Evolutionary conservation across 1,140 invertebrate species (phyloP).

Genomic region (Streblospio benedicti): DNA sequence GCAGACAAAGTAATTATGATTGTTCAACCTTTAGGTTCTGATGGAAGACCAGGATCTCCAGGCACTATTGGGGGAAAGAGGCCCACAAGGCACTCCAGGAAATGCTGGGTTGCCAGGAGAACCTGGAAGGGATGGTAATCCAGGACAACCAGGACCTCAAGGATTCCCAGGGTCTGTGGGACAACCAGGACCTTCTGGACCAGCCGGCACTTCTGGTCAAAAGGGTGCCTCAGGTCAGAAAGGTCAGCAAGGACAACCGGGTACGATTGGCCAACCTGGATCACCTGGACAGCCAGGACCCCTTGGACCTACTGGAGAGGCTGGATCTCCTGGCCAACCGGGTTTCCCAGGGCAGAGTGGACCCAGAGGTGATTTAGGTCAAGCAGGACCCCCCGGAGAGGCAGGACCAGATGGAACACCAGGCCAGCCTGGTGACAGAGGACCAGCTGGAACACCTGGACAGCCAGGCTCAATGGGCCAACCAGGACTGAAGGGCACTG

Average conservation of each 20-base stretch:
- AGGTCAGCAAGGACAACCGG: slow-evolving; percentile 2
- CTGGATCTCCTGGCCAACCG: background rate
- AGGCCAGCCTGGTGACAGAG: background rate
- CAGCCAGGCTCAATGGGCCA: background rate
- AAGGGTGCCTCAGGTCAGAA: background rate
- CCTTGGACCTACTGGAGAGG: background rate
- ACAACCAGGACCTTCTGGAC: slow-evolving; percentile 5
- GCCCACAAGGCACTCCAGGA: background rate
- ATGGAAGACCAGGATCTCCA: too few relatives aligned
- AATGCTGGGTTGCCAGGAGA: slow-evolving; percentile 1
- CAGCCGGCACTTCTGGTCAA: background rate
- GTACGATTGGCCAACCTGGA: slow-evolving; percentile 6
- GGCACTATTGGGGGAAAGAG: too few relatives aligned
- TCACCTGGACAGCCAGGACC: background rate
- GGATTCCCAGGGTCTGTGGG: background rate
- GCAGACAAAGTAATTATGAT: too few relatives aligned
- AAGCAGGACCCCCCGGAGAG: slow-evolving; percentile 9
- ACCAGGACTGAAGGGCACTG: background rate
- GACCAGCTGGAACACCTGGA: slow-evolving; percentile 3
- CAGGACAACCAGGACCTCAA: background rate
- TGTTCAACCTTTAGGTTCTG: too few relatives aligned
- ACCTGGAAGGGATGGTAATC: too few relatives aligned
- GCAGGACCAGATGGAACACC: background rate
- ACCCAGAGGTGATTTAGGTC: slow-evolving; percentile 3
- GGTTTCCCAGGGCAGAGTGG: slow-evolving; percentile 4